Evolutionary conservation across 1,140 invertebrate species (phyloP).

Genomic region (Arion vulgaris): DNA sequence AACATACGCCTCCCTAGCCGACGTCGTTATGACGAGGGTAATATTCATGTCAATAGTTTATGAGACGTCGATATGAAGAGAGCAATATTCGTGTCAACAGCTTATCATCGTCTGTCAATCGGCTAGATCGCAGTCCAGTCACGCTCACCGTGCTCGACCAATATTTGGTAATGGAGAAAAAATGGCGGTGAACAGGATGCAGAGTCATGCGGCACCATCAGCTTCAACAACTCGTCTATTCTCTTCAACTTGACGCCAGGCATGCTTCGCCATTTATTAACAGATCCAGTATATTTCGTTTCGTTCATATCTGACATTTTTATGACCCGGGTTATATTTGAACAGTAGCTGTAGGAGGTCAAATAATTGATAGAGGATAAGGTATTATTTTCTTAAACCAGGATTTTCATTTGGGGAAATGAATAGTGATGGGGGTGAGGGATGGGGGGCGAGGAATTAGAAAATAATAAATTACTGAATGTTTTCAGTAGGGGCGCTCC

Average conservation of each 20-base stretch:
- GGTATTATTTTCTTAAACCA: too few relatives aligned
- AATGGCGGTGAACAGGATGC: not conserved
- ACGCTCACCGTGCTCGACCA: conserved; percentile 14
- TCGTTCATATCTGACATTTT: not conserved
- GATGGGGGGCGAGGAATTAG: too few relatives aligned
- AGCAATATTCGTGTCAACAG: conserved; percentile 33
- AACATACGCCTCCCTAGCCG: conserved; percentile 12
- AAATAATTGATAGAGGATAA: too few relatives aligned
- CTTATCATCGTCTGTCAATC: conserved; percentile 4
- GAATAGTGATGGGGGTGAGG: too few relatives aligned
- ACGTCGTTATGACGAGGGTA: conserved; percentile 24
- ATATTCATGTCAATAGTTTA: conserved; percentile 34
- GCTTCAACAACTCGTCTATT: not conserved
- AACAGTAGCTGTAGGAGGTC: not conserved
- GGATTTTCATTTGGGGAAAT: too few relatives aligned
- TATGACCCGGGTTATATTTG: not conserved
- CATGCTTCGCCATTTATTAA: conserved; percentile 25
- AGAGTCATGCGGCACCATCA: not conserved
- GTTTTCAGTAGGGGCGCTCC: too few relatives aligned
- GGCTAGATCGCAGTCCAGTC: conserved; percentile 13
- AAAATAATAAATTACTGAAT: too few relatives aligned
- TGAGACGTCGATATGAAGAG: conserved; percentile 22
- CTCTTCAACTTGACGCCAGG: not conserved
- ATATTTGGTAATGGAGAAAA: conserved; percentile 11
- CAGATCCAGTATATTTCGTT: not conserved